These are phyloP conservation scores for Apis laboriosa DNA, from an alignment of 1,140 invertebrate genomes.

Conservation along the genomic window DNA sequence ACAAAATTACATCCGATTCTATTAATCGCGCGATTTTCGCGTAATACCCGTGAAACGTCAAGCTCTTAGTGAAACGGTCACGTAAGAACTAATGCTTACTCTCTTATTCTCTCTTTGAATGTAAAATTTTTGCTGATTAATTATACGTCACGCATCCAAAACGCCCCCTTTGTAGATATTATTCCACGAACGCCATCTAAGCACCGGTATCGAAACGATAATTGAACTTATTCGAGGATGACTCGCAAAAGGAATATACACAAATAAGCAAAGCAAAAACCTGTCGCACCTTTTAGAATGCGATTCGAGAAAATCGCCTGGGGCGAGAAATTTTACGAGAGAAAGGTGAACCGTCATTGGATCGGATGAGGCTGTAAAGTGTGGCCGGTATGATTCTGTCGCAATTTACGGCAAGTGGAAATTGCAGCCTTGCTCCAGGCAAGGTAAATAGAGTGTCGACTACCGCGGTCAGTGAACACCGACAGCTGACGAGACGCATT, in stretches of 20 bases:
- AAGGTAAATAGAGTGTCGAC: constrained; percentile 72
- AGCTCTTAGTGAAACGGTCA: not conserved
- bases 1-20: not conserved
- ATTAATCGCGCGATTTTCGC: not conserved
- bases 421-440: constrained; percentile 77
- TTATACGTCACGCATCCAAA: not conserved
- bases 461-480: constrained; percentile 39
- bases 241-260: constrained; percentile 42
- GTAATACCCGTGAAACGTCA: not conserved
- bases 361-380: constrained; percentile 52
- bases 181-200: no score
- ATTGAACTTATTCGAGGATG: constrained; percentile 36
- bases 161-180: no score
- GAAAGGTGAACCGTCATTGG: constrained; percentile 66
- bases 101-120: not conserved
- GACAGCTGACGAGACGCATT: constrained; percentile 38
- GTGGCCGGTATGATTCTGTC: constrained; percentile 62
- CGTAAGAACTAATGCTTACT: not conserved
- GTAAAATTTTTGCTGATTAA: constrained; percentile 10
- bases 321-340: constrained; percentile 71
- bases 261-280: constrained; percentile 43
- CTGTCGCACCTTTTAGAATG: constrained; percentile 49
- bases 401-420: constrained; percentile 72
- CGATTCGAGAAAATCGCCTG: constrained; percentile 58
- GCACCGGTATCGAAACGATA: not conserved